A percentile compares a stretch with the other conserved stretches of the same genome.
These are phyloP conservation scores for Mechanitis messenoides DNA, from an alignment of 2,888 invertebrate species.

Conservation along the genomic window DNA sequence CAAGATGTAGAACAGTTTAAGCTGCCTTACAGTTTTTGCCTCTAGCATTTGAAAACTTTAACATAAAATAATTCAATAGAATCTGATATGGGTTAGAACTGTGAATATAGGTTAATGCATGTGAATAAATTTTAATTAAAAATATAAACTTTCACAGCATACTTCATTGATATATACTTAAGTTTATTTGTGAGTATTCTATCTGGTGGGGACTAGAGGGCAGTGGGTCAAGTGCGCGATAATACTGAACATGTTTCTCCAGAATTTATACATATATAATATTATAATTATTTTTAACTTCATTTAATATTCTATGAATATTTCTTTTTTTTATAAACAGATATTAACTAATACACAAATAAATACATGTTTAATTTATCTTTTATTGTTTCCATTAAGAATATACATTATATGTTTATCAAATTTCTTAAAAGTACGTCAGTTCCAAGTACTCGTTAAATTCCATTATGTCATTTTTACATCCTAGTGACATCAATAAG, in stretches of 20 bases:
- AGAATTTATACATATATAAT: conserved; percentile 1
- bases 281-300: background rate
- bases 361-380: background rate
- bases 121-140: background rate
- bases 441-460: background rate
- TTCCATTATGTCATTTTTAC: background rate
- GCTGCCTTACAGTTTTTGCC: background rate
- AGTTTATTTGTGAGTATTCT: background rate
- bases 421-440: background rate
- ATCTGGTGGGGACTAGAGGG: conserved; percentile 4
- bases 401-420: conserved; percentile 4
- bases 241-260: conserved; percentile 6
- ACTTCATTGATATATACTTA: background rate
- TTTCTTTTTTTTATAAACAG: background rate
- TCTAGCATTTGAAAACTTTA: background rate
- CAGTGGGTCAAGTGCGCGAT: conserved; percentile 21
- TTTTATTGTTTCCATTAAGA: background rate
- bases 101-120: conserved; percentile 1
- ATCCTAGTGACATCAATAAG: too few species aligned
- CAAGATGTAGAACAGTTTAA: too few species aligned
- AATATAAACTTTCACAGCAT: background rate
- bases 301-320: conserved; percentile 1
- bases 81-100: background rate
- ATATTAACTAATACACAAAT: too few species aligned
- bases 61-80: background rate